These are phyloP conservation scores for Ptilodon capucinus DNA, from an alignment of 2,888 invertebrate species.

Conservation along the genomic window DNA sequence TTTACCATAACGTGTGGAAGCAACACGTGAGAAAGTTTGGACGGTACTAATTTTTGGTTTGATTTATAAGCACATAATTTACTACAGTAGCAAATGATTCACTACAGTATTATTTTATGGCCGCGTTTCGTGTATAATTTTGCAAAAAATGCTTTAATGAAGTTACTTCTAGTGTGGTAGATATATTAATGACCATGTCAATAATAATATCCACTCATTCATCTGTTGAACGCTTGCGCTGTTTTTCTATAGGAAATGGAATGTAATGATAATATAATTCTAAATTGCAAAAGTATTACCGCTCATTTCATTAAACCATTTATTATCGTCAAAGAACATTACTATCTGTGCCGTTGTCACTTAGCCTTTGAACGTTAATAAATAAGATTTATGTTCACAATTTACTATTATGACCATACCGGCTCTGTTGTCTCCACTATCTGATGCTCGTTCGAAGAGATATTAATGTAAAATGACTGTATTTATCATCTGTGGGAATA, in stretches of 20 bases:
- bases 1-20: conserved; percentile 20
- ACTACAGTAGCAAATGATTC: conserved; percentile 11
- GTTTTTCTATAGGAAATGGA: too few species aligned
- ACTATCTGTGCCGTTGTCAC: conserved; percentile 9
- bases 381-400: conserved; percentile 21
- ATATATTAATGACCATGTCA: neutral
- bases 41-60: conserved; percentile 11
- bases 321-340: conserved; percentile 1
- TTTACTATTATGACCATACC: conserved; percentile 15
- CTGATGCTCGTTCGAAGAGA: conserved; percentile 16
- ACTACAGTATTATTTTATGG: conserved; percentile 10
- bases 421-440: conserved; percentile 22
- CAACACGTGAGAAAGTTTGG: conserved; percentile 24
- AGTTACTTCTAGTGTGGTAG: neutral
- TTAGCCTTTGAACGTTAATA: conserved; percentile 16
- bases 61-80: conserved; percentile 17
- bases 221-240: too few species aligned
- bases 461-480: conserved; percentile 26
- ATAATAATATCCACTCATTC: too few species aligned
- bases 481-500: conserved; percentile 38
- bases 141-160: conserved; percentile 13
- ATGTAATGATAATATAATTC: too few species aligned
- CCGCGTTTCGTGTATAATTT: conserved; percentile 16
- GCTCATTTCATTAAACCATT: neutral
- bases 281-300: conserved; percentile 1